Evolutionary conservation across 2,797 vertebrate species (phyloP), one percentile per base, ranked within the genome.

Genomic region (Discoglossus pictus): DNA sequence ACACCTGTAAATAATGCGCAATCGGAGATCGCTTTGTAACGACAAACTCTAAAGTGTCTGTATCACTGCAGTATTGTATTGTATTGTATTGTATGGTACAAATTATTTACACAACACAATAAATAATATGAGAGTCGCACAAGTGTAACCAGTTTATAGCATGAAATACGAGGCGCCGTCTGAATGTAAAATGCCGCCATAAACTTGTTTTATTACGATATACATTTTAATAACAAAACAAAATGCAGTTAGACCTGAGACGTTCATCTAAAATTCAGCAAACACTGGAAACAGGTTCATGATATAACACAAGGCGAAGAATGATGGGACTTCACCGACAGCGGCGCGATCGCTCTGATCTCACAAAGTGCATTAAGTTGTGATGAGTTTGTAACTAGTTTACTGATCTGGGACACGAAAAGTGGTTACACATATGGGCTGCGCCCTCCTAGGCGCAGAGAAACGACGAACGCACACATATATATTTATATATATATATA

Each of bases 1-100:
- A 46, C 18, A 25, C 25, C 6, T 48, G 21, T n/a, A 48, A 48
- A 2, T n/a, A 48, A 48, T 48, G 46, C 12, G 11, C 43, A 46
- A 21, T 7, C 4, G 1, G 18, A 46, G 21, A 46, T 9, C 9
- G n/a, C n/a, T n/a, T n/a, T n/a, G n/a, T n/a, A n/a, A n/a, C n/a
- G n/a, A n/a, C n/a, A n/a, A n/a, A n/a, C n/a, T n/a, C n/a, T n/a
- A n/a, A n/a, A n/a, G n/a, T n/a, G n/a, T n/a, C n/a, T n/a, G n/a
- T n/a, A n/a, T n/a, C n/a, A n/a, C n/a, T n/a, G n/a, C n/a, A n/a
- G n/a, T n/a, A n/a, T n/a, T n/a, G n/a, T n/a, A n/a, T n/a, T n/a
- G n/a, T n/a, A n/a, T n/a, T n/a, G n/a, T n/a, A n/a, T n/a, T n/a
- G n/a, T n/a, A n/a, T n/a, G n/a, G n/a, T n/a, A n/a, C n/a, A n/a